Evolutionary conservation across 2,113 vertebrate species (phyloP).

Genomic region (Chionodraco myersi): DNA sequence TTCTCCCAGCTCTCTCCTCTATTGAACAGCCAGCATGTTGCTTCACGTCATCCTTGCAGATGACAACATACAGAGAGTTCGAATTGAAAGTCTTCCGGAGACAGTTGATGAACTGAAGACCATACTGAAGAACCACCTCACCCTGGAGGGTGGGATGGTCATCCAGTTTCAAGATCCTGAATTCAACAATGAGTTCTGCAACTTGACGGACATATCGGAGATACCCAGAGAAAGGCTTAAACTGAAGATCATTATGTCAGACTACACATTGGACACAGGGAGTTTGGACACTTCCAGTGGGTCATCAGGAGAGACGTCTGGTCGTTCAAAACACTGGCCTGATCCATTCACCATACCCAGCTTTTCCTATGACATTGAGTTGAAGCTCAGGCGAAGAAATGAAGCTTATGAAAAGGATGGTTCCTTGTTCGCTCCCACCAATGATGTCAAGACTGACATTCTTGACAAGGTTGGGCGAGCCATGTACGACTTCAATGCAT

Average conservation of each 20-base stretch:
- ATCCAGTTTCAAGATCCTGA: conserved; percentile 3
- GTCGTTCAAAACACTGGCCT: too few relatives aligned
- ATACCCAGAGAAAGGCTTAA: not conserved
- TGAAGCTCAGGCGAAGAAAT: too few relatives aligned
- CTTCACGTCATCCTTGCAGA: not conserved
- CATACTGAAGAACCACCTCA: not conserved
- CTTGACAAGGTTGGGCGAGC: not conserved
- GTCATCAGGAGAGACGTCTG: too few relatives aligned
- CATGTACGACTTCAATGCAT: not conserved
- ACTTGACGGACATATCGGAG: not conserved
- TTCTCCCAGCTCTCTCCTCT: not conserved
- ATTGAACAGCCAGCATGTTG: too few relatives aligned
- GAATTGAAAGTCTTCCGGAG: not conserved
- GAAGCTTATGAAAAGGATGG: too few relatives aligned
- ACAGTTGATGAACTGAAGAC: not conserved
- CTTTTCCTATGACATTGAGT: too few relatives aligned
- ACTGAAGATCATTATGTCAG: not conserved
- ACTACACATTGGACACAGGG: too few relatives aligned
- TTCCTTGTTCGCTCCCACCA: too few relatives aligned
- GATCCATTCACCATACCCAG: too few relatives aligned
- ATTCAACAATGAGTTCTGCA: not conserved
- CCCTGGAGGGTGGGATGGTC: not conserved
- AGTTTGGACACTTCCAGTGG: too few relatives aligned
- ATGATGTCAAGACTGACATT: not conserved
- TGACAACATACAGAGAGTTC: not conserved